Base-by-base conservation (phyloP, 37 sponge, comb jelly and placozoan genomes). In the Sycon ciliatum region DNA sequence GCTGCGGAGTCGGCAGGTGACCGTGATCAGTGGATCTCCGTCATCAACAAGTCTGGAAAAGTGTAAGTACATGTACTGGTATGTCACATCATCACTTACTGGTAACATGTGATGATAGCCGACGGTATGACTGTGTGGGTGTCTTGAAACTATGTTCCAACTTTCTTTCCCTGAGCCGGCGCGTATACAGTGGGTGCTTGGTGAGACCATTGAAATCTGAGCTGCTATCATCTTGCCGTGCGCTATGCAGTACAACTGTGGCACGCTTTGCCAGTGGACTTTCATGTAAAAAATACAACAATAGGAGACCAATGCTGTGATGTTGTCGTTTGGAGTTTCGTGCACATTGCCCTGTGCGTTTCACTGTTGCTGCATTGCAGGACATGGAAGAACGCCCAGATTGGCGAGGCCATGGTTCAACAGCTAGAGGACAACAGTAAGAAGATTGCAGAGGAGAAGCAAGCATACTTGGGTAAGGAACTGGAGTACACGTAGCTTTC, bases 331-430 rank as follows among this genome's bases (percentile, higher is more conserved):
- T n/a, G n/a, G n/a, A n/a, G n/a, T n/a, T n/a, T n/a, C n/a, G n/a
- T n/a, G n/a, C n/a, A n/a, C n/a, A n/a, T n/a, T n/a, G n/a, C n/a
- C n/a, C n/a, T n/a, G n/a, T n/a, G n/a, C n/a, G n/a, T n/a, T n/a
- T n/a, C 49, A 18, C 49, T 18, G 49, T 42, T 42, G 49, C 13
- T 42, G 16, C 30, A 11, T n/a, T 49, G 11, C 65, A 93, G 94
- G 11, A 95, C 97, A 30, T 95, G 92, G 92, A 79, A 85, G 42
- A 95, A 95, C 83, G 89, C 92, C 39, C 89, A 87, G 73, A 46
- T 95, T 40, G 97, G 97, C 11, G 92, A 87, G 46, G 79, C 79
- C 0, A 70, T 87, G 52, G 80, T 95, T n/a, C 37, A 60, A 27
- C 73, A 87, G 64, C 56, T 91, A 62, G 93, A 90, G 37, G 75